Evolutionary conservation across 2,888 invertebrate species (phyloP).

Genomic region (Cheiracanthium punctorium): DNA sequence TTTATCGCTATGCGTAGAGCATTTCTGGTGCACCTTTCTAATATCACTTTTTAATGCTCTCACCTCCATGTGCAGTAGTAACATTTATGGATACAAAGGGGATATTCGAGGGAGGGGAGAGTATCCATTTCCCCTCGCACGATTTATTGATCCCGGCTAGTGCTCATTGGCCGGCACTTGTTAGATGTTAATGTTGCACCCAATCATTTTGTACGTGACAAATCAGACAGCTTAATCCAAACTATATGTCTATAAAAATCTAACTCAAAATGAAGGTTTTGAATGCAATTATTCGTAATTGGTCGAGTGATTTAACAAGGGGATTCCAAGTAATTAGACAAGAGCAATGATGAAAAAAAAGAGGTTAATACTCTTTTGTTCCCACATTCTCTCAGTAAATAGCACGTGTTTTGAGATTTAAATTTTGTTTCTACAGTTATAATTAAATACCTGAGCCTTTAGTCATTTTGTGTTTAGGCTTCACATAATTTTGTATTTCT

Average conservation of each 20-base stretch:
- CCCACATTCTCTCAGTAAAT: neutral
- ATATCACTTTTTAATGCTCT: too few relatives aligned
- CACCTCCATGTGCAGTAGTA: neutral
- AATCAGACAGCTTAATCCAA: slow-evolving; percentile 3
- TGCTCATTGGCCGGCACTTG: slow-evolving; percentile 15
- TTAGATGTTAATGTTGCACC: slow-evolving; percentile 13
- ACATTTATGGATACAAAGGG: neutral
- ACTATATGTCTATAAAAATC: slow-evolving; percentile 1
- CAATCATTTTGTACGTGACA: slow-evolving; percentile 10
- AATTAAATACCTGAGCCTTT: too few relatives aligned
- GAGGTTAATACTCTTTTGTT: neutral
- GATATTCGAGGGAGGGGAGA: neutral
- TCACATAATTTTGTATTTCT: too few relatives aligned
- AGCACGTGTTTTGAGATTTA: too few relatives aligned
- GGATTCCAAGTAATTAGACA: slow-evolving; percentile 4
- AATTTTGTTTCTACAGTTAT: too few relatives aligned
- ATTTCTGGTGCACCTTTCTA: too few relatives aligned
- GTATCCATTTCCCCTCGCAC: neutral
- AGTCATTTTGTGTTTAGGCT: too few relatives aligned
- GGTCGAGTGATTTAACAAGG: neutral
- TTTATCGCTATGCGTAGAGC: too few relatives aligned
- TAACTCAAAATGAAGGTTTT: slow-evolving; percentile 8
- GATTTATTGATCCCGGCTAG: neutral
- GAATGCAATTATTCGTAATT: slow-evolving; percentile 10
- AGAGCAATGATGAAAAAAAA: neutral